Evolutionary conservation across 2,888 invertebrate genomes (phyloP).

Genomic region (Drosophila borborema): DNA sequence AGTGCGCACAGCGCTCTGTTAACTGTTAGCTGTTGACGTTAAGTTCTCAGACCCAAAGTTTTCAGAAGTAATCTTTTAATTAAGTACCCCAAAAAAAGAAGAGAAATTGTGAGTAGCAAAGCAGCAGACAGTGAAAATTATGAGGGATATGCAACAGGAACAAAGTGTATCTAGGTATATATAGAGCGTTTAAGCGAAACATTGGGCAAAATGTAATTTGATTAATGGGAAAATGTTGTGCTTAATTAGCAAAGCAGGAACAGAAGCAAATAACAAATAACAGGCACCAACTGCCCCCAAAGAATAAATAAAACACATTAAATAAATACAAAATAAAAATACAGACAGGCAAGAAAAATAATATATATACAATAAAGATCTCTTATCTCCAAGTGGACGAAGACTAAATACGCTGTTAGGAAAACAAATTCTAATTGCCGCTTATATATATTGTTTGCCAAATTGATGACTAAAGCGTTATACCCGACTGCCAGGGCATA

Average conservation of each 20-base stretch:
- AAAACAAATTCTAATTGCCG: background rate
- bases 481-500: background rate
- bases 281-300: constrained; percentile 13
- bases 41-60: constrained; percentile 70
- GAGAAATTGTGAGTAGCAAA: background rate
- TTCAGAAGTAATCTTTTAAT: constrained; percentile 78
- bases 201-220: constrained; percentile 66
- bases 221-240: constrained; percentile 79
- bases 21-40: constrained; percentile 67
- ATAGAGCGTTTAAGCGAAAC: constrained; percentile 15
- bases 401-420: background rate
- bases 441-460: background rate
- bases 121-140: constrained; percentile 36
- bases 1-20: constrained; percentile 27
- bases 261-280: constrained; percentile 46
- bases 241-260: constrained; percentile 71
- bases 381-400: background rate
- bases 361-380: constrained; percentile 5
- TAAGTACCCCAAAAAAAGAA: constrained; percentile 60
- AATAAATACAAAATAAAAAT: constrained; percentile 43
- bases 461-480: background rate
- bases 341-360: constrained; percentile 18
- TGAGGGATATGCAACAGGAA: constrained; percentile 47
- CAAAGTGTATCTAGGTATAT: background rate
- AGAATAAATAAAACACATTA: constrained; percentile 34